phyloP scores from a whole-genome alignment of 2,797 vertebrate species.

The Pachyuromys duprasi region DNA sequence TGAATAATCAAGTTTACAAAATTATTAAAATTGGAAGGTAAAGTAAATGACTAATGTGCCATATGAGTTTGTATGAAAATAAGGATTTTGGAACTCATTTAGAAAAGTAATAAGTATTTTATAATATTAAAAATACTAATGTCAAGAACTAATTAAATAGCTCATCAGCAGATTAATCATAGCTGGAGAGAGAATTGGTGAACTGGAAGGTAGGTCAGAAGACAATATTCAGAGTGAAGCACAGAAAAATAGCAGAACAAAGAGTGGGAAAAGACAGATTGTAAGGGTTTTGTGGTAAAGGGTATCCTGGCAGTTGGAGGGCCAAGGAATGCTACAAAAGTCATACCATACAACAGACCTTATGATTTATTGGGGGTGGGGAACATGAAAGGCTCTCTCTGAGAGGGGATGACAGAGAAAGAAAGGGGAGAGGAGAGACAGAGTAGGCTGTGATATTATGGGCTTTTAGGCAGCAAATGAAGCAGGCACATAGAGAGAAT shows the following conservation, averaged over 20 bases:
- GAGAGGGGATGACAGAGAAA: neutral
- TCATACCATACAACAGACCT: neutral
- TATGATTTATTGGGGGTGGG: neutral
- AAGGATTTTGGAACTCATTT: slow-evolving; percentile 10
- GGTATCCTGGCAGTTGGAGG: too few relatives aligned
- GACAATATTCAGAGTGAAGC: slow-evolving; percentile 7
- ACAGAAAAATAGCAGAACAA: neutral
- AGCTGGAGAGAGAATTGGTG: slow-evolving; percentile 42
- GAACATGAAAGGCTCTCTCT: neutral
- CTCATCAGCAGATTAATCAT: slow-evolving; percentile 17
- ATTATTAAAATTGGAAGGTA: slow-evolving; percentile 51
- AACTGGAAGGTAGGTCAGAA: slow-evolving; percentile 36
- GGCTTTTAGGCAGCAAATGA: neutral
- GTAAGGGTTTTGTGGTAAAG: neutral
- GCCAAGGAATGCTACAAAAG: neutral
- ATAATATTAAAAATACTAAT: slow-evolving; percentile 38
- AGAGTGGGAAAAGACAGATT: neutral
- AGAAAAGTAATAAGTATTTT: slow-evolving; percentile 1
- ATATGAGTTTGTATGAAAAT: slow-evolving; percentile 40
- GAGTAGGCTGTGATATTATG: neutral
- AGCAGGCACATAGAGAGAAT: neutral
- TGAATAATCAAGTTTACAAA: neutral
- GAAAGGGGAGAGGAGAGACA: neutral
- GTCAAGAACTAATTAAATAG: neutral
- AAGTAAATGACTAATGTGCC: neutral